Percentiles rank a stretch among this genome's conserved stretches.
Conservation (phyloP, 2,113 vertebrate genomes). For the Salvelinus alpinus region DNA sequence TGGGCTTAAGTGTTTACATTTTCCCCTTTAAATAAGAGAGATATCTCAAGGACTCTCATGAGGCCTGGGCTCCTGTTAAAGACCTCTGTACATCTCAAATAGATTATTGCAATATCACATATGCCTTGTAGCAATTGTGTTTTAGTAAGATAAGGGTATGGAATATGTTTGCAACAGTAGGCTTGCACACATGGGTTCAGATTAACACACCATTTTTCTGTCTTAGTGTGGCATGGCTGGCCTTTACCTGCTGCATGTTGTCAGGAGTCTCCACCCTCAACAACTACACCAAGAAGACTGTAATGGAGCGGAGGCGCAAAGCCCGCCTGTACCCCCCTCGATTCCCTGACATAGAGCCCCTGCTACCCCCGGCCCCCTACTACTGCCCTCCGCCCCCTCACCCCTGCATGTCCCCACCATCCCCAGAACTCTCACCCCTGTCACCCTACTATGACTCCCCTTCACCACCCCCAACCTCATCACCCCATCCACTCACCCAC, state of each 20-base stretch:
- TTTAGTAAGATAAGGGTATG: background rate
- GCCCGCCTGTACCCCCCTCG: conserved; percentile 59
- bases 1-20: background rate
- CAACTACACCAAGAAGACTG: conserved; percentile 83
- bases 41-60: background rate
- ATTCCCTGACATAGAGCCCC: conserved; percentile 57
- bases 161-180: background rate
- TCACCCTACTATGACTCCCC: conserved; percentile 63
- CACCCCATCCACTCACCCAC: conserved; percentile 23
- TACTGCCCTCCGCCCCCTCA: conserved; percentile 16
- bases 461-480: conserved; percentile 8
- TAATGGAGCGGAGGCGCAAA: conserved; percentile 74
- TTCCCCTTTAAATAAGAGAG: background rate
- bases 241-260: conserved; percentile 84
- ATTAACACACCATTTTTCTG: background rate
- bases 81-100: background rate
- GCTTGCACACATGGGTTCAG: no score
- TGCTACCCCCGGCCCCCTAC: conserved; percentile 37
- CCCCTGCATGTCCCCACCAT: conserved; percentile 34
- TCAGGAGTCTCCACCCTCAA: conserved; percentile 90
- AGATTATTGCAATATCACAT: background rate
- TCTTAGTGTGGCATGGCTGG: conserved; percentile 70
- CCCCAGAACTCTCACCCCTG: conserved; percentile 54
- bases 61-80: background rate
- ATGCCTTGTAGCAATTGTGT: background rate